These are phyloP conservation scores for Xestobium rufovillosum DNA, from an alignment of 2,888 invertebrate genomes.

Conservation along the genomic window DNA sequence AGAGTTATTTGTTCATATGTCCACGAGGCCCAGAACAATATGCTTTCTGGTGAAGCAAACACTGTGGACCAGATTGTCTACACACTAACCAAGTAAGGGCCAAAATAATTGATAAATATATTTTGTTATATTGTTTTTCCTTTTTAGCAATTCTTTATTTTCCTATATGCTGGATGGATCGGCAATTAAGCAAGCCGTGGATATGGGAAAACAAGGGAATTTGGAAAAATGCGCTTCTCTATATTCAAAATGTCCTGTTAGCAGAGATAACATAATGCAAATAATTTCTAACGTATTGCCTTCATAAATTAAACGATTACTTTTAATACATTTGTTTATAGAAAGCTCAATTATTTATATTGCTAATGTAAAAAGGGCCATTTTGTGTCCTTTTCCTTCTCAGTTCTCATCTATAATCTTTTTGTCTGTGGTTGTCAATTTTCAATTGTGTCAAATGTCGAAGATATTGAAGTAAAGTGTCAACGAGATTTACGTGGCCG, in stretches of 20 bases:
- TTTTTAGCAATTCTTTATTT: constrained; percentile 58
- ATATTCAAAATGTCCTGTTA: constrained; percentile 61
- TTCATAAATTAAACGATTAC: constrained; percentile 26
- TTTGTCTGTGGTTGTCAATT: no score
- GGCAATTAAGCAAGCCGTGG: constrained; percentile 60
- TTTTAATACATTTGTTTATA: no score
- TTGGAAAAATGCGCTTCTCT: constrained; percentile 52
- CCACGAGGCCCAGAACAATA: constrained; percentile 59
- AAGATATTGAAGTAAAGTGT: no score
- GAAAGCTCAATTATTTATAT: no score
- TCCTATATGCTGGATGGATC: constrained; percentile 66
- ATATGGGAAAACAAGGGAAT: constrained; percentile 51
- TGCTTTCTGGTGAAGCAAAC: constrained; percentile 54
- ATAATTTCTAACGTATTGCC: constrained; percentile 63
- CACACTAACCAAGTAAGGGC: constrained; percentile 54
- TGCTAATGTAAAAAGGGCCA: no score
- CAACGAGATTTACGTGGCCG: no score
- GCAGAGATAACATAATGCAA: constrained; percentile 58
- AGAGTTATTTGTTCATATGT: constrained; percentile 65
- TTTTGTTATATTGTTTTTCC: constrained; percentile 13
- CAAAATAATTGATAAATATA: constrained; percentile 7
- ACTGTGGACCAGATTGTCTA: constrained; percentile 57
- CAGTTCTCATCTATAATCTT: no score
- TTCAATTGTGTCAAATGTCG: no score
- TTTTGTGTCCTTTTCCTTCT: no score